Conservation (phyloP, 2,113 vertebrate species). For the Tyrannus savana region DNA sequence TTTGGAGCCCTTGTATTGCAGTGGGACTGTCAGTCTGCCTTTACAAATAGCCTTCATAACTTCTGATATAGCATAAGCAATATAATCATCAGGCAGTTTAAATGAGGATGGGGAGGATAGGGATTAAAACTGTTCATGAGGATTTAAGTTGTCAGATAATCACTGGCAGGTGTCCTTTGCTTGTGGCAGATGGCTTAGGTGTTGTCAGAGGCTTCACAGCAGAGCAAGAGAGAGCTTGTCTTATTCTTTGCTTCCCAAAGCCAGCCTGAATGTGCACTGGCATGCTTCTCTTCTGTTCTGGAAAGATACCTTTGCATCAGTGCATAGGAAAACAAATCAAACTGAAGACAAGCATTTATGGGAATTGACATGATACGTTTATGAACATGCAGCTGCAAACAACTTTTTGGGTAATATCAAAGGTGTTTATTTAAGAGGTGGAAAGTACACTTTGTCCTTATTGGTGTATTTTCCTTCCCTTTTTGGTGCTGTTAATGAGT, state of each 20-base stretch:
- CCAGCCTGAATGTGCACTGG: neutral
- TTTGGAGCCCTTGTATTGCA: neutral
- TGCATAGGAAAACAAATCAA: neutral
- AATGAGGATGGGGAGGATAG: neutral
- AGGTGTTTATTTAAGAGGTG: neutral
- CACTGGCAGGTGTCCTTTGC: constrained; percentile 25
- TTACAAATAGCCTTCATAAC: neutral
- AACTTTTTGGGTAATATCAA: neutral
- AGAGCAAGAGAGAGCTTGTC: neutral
- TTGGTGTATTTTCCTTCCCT: neutral
- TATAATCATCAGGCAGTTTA: constrained; percentile 15
- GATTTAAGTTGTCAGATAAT: constrained; percentile 12
- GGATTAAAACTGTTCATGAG: constrained; percentile 6
- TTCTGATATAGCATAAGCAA: neutral
- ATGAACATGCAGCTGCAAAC: neutral
- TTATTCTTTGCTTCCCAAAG: neutral
- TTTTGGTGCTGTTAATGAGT: neutral
- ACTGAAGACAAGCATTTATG: neutral
- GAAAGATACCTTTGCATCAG: neutral
- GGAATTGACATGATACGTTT: neutral
- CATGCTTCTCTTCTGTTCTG: neutral
- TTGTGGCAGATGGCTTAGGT: neutral
- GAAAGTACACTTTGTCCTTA: neutral
- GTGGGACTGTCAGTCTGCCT: neutral
- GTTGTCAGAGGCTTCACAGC: neutral